Percentiles rank a stretch among this genome's conserved stretches.
Evolutionary conservation across 2,113 vertebrate species (phyloP).

Genomic region (Halichoeres trimaculatus): DNA sequence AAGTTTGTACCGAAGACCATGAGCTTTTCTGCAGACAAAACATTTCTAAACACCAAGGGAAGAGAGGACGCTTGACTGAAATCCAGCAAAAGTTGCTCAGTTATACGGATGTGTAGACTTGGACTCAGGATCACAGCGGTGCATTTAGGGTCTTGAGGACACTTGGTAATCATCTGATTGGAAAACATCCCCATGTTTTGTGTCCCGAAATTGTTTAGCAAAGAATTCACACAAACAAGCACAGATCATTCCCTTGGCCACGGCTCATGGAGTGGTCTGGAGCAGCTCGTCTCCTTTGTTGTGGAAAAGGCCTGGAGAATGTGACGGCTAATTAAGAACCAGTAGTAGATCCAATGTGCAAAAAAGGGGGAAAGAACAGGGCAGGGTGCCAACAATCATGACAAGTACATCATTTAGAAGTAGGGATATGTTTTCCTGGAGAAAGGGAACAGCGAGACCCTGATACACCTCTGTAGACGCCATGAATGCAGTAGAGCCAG

Average conservation of each 20-base stretch:
- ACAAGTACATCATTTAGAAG: constrained; percentile 52
- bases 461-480: constrained; percentile 2
- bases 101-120: too few relatives aligned
- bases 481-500: constrained; percentile 1
- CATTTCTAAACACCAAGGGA: too few relatives aligned
- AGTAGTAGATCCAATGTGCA: constrained; percentile 4
- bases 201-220: not conserved
- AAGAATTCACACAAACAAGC: not conserved
- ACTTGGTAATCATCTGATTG: not conserved
- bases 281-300: not conserved
- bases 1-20: constrained; percentile 29
- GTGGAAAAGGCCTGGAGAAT: constrained; percentile 56
- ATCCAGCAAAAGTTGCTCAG: too few relatives aligned
- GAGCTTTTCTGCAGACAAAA: constrained; percentile 19
- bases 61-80: too few relatives aligned
- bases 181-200: not conserved
- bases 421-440: constrained; percentile 33
- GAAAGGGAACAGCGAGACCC: constrained; percentile 6
- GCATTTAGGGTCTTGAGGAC: not conserved
- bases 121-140: too few relatives aligned
- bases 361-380: constrained; percentile 3
- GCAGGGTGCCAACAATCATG: constrained; percentile 22
- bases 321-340: constrained; percentile 54
- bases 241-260: constrained; percentile 12
- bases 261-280: constrained; percentile 14